Base-by-base conservation (phyloP, 2,888 invertebrate genomes). In the Hylaea fasciaria region DNA sequence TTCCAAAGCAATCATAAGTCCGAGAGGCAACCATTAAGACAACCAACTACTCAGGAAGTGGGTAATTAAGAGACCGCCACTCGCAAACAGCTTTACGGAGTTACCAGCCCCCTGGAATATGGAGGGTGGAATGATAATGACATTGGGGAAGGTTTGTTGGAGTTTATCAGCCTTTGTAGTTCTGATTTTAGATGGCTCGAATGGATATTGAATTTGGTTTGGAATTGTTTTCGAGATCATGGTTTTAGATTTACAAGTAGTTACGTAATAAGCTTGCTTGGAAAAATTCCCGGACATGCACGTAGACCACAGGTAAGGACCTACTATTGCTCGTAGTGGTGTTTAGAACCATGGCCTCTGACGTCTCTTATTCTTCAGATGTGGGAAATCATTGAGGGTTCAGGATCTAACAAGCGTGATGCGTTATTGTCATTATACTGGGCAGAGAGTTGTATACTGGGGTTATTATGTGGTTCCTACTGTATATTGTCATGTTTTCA, bases 81-180 rank as follows among this genome's bases (percentile, higher is more conserved):
- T 68, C 66, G 65, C 61, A 57, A 62, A 56, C 52, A 51, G 47
- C 56, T 61, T 56, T 44, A 43, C 46, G 46, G 29, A 40, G 51
- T 32, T 45, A 43, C 50, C 54, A 53, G 10, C 53, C 57, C 57
- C 45, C 52, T 62, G 61, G 69, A 64, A 68, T 68, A 68, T 62
- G 62, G 62, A 61, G 69, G 71, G 69, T 57, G 65, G 64, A 65
- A 74, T 73, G 73, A 70, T 76, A 78, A 78, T 76, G 76, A 77
- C 76, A 75, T 77, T 77, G 73, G 71, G 73, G 66, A 63, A 51
- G 50, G 61, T 68, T 55, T 62, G 63, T 63, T 65, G 66, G 65
- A 66, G 71, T 68, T 66, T 66, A 60, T 51, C 53, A 57, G 62
- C 54, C 50, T 56, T 56, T 56, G 61, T 56, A 48, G 56, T 44